A percentile compares a stretch with the other conserved stretches of the same genome.
These are phyloP conservation scores for Eublepharis macularius DNA, from an alignment of 2,113 vertebrate species.

Conservation along the genomic window DNA sequence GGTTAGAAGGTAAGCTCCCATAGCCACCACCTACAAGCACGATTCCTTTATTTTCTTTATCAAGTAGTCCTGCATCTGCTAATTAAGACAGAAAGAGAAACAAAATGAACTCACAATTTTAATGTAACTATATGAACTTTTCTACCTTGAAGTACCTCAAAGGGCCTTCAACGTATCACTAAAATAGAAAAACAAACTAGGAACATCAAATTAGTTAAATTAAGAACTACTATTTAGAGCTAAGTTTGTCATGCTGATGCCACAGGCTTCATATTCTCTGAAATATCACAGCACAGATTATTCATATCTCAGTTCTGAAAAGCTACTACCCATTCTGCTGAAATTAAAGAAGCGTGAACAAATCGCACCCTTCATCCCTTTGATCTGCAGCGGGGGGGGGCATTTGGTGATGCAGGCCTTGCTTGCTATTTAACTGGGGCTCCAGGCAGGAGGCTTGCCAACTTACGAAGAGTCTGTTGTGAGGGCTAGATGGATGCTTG, in stretches of 20 bases:
- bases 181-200: conserved; percentile 46
- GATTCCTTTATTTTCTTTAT: conserved; percentile 6
- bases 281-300: background rate
- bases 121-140: conserved; percentile 31
- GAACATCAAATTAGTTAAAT: conserved; percentile 42
- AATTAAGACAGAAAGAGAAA: conserved; percentile 33
- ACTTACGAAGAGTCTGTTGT: too few species aligned
- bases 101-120: conserved; percentile 41
- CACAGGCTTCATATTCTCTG: conserved; percentile 12
- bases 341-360: background rate
- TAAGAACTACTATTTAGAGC: conserved; percentile 37
- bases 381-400: too few species aligned
- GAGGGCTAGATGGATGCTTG: too few species aligned
- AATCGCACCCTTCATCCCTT: too few species aligned
- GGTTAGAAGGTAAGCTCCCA: conserved; percentile 7
- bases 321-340: background rate
- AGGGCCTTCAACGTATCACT: conserved; percentile 23
- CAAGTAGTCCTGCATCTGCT: conserved; percentile 27
- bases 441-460: too few species aligned
- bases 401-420: too few species aligned
- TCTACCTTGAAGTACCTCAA: conserved; percentile 20
- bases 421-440: too few species aligned
- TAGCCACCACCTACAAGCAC: conserved; percentile 18
- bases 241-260: background rate
- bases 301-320: conserved; percentile 28